Percentiles rank a stretch among this genome's conserved stretches.
phyloP scores from a whole-genome alignment of 2,888 invertebrate genomes.

The Campoplex nolae region DNA sequence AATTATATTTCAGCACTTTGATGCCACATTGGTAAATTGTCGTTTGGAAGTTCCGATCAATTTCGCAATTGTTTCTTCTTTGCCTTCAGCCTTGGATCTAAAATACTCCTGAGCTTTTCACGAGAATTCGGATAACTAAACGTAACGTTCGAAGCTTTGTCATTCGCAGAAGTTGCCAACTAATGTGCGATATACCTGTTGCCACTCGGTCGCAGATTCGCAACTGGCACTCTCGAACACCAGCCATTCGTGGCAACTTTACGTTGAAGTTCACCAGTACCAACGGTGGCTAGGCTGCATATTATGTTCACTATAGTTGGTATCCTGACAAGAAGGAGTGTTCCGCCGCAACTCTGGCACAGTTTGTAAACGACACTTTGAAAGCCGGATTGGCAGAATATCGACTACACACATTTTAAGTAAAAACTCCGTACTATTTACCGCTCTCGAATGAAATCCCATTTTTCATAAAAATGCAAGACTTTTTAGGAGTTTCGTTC shows the following conservation, averaged over 20 bases:
- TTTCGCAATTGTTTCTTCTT: conserved; percentile 10
- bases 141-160: conserved; percentile 50
- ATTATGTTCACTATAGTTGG: conserved; percentile 29
- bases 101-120: conserved; percentile 6
- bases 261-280: conserved; percentile 44
- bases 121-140: conserved; percentile 4
- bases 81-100: conserved; percentile 19
- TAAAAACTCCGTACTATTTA: background rate
- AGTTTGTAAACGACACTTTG: conserved; percentile 66
- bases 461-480: conserved; percentile 39
- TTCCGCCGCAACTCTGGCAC: conserved; percentile 41
- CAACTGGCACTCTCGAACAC: conserved; percentile 64
- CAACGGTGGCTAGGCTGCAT: conserved; percentile 33
- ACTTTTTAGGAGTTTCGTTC: background rate
- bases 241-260: conserved; percentile 54
- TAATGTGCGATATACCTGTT: conserved; percentile 54
- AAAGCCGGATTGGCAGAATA: conserved; percentile 53
- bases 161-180: conserved; percentile 58
- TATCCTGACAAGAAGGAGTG: conserved; percentile 54
- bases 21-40: background rate
- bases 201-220: conserved; percentile 58
- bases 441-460: background rate
- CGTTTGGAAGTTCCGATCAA: background rate
- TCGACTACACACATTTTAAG: conserved; percentile 45
- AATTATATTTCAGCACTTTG: background rate